phyloP scores from a whole-genome alignment of 1,140 invertebrate species.

The Tigriopus japonicus region DNA sequence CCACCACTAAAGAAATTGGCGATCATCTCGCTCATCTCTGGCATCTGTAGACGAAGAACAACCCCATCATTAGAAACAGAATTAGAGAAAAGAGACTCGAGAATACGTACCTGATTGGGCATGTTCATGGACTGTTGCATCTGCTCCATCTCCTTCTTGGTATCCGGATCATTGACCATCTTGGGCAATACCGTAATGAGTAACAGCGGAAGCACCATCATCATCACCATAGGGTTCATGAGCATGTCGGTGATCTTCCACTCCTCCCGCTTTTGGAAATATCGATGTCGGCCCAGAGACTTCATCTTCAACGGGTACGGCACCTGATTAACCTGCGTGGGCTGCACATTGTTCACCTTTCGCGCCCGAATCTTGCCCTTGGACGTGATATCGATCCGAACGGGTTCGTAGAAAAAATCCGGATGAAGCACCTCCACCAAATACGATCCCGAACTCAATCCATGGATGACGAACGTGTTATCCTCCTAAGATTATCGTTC shows the following conservation, averaged over 20 bases:
- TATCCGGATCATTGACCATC: slow-evolving; percentile 50
- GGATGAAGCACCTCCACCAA: slow-evolving; percentile 80
- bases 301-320: slow-evolving; percentile 79
- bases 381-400: slow-evolving; percentile 81
- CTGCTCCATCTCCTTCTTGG: slow-evolving; percentile 59
- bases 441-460: slow-evolving; percentile 82
- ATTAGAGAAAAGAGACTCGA: too few species aligned
- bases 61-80: background rate
- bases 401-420: slow-evolving; percentile 73
- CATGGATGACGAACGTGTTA: slow-evolving; percentile 74
- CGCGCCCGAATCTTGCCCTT: slow-evolving; percentile 90
- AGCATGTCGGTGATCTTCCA: slow-evolving; percentile 86
- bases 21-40: slow-evolving; percentile 75
- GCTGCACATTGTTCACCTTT: slow-evolving; percentile 85
- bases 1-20: slow-evolving; percentile 53
- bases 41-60: slow-evolving; percentile 34
- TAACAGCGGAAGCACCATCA: slow-evolving; percentile 83
- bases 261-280: slow-evolving; percentile 83
- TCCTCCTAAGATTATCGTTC: slow-evolving; percentile 39
- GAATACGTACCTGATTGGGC: slow-evolving; percentile 3
- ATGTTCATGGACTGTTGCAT: slow-evolving; percentile 57
- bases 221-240: slow-evolving; percentile 91
- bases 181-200: slow-evolving; percentile 83
- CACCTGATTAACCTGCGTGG: slow-evolving; percentile 44
- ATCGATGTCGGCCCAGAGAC: slow-evolving; percentile 54